A percentile compares a stretch with the other conserved stretches of the same genome.
Conservation (phyloP, 2,888 invertebrate species). For the Drosophila suboccidentalis region DNA sequence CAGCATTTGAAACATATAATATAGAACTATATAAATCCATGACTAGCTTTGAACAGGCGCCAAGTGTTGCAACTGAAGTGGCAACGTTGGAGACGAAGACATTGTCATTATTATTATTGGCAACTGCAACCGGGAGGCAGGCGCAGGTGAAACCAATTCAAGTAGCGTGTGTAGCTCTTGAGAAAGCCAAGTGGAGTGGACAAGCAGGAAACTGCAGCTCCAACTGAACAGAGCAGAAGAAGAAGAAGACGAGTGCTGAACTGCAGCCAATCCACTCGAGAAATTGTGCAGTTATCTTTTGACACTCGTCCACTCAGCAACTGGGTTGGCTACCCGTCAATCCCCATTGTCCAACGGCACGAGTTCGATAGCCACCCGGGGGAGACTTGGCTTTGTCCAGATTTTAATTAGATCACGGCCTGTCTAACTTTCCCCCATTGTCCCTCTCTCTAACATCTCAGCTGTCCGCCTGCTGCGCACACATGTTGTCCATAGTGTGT, state of each 20-base stretch:
- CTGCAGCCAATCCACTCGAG: slow-evolving; percentile 53
- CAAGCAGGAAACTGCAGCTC: slow-evolving; percentile 69
- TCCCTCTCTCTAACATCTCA: slow-evolving; percentile 28
- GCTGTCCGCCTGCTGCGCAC: slow-evolving; percentile 70
- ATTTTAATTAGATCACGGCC: slow-evolving; percentile 63
- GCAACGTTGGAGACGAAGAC: slow-evolving; percentile 12
- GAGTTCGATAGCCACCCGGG: slow-evolving; percentile 35
- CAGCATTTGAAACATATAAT: slow-evolving; percentile 9
- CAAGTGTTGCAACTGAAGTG: slow-evolving; percentile 28
- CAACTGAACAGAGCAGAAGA: slow-evolving; percentile 35
- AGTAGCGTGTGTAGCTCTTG: slow-evolving; percentile 67
- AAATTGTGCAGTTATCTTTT: slow-evolving; percentile 45
- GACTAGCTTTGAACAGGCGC: background rate
- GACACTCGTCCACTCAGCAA: slow-evolving; percentile 52
- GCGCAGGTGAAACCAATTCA: slow-evolving; percentile 51
- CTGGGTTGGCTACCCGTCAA: slow-evolving; percentile 54
- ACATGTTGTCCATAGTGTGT: slow-evolving; percentile 40
- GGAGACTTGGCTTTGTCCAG: slow-evolving; percentile 25
- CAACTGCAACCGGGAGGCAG: too few species aligned
- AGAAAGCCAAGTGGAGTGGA: slow-evolving; percentile 2
- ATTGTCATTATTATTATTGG: slow-evolving; percentile 35
- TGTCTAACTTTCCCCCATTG: background rate
- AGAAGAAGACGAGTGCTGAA: slow-evolving; percentile 16
- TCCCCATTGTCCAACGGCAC: slow-evolving; percentile 71
- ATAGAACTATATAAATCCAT: slow-evolving; percentile 5